Percentiles rank a stretch among this genome's conserved stretches.
Conservation (phyloP, 2,888 invertebrate genomes). For the Pammene fasciana region DNA sequence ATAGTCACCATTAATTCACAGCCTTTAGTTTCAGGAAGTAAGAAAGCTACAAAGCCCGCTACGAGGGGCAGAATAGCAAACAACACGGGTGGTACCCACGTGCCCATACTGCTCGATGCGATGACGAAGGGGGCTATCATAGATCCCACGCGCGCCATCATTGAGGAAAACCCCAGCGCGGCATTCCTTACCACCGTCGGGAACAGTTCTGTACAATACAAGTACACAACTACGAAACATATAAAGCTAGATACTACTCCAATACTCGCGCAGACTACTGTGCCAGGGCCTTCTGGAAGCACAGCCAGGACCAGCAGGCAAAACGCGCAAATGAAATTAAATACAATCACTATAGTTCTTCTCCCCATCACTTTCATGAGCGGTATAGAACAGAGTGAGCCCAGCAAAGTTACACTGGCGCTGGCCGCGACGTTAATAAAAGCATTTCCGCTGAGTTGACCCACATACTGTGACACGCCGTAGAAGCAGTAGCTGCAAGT, state of each 20-base stretch:
- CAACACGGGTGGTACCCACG: slow-evolving; percentile 87
- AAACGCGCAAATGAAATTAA: slow-evolving; percentile 84
- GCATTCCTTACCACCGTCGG: slow-evolving; percentile 94
- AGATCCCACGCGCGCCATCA: slow-evolving; percentile 93
- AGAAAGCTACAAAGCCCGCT: slow-evolving; percentile 77
- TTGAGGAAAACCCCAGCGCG: slow-evolving; percentile 94
- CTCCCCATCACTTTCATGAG: slow-evolving; percentile 87
- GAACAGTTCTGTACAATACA: slow-evolving; percentile 93
- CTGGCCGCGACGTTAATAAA: slow-evolving; percentile 92
- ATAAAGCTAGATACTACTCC: slow-evolving; percentile 92
- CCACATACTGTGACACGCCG: slow-evolving; percentile 92
- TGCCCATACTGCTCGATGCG: slow-evolving; percentile 74
- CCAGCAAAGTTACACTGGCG: slow-evolving; percentile 84
- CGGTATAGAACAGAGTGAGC: slow-evolving; percentile 85
- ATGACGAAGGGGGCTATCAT: slow-evolving; percentile 93
- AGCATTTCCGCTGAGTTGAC: slow-evolving; percentile 89
- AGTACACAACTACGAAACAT: slow-evolving; percentile 92
- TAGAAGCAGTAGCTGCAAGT: slow-evolving; percentile 90
- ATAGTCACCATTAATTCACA: slow-evolving; percentile 90
- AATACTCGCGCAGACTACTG: slow-evolving; percentile 86
- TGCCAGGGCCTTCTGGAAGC: slow-evolving; percentile 69
- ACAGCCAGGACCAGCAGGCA: slow-evolving; percentile 85
- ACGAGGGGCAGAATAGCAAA: slow-evolving; percentile 88
- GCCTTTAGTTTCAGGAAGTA: slow-evolving; percentile 91
- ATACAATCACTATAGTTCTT: slow-evolving; percentile 85